These are phyloP conservation scores for Thumatha senex DNA, from an alignment of 2,888 invertebrate genomes.

Conservation along the genomic window DNA sequence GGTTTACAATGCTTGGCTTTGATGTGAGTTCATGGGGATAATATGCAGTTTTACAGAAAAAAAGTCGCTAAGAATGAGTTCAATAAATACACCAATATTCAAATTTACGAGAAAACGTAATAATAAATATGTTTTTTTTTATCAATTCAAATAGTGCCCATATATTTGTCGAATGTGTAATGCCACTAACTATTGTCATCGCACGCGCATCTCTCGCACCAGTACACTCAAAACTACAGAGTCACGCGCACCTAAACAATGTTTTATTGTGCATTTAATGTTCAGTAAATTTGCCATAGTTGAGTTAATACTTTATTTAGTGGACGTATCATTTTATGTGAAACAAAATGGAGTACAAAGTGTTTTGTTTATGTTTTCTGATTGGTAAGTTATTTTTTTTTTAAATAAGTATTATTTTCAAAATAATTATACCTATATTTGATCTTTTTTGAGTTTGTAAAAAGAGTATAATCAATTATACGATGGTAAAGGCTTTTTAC, in stretches of 20 bases:
- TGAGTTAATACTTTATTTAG: constrained; percentile 9
- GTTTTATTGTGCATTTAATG: constrained; percentile 19
- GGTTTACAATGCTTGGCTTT: no score
- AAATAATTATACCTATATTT: no score
- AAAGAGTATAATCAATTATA: background rate
- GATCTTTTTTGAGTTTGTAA: no score
- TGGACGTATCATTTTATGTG: constrained; percentile 8
- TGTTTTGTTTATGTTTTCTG: constrained; percentile 18
- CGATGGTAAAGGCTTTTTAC: no score
- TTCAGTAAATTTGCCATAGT: constrained; percentile 23
- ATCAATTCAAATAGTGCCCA: constrained; percentile 3
- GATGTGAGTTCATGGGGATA: no score
- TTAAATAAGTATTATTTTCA: no score
- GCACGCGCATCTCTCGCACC: constrained; percentile 32
- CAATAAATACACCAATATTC: no score
- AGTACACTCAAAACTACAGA: constrained; percentile 32
- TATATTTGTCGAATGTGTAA: constrained; percentile 12
- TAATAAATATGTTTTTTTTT: no score
- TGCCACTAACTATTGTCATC: constrained; percentile 15
- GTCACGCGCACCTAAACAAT: constrained; percentile 36
- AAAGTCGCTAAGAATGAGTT: no score
- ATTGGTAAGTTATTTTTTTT: constrained; percentile 33
- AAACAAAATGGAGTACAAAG: constrained; percentile 33
- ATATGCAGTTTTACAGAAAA: no score
- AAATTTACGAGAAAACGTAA: no score